Evolutionary conservation across 2,113 vertebrate genomes (phyloP), one percentile per base, ranked within the genome.

Genomic region (Hucho hucho): DNA sequence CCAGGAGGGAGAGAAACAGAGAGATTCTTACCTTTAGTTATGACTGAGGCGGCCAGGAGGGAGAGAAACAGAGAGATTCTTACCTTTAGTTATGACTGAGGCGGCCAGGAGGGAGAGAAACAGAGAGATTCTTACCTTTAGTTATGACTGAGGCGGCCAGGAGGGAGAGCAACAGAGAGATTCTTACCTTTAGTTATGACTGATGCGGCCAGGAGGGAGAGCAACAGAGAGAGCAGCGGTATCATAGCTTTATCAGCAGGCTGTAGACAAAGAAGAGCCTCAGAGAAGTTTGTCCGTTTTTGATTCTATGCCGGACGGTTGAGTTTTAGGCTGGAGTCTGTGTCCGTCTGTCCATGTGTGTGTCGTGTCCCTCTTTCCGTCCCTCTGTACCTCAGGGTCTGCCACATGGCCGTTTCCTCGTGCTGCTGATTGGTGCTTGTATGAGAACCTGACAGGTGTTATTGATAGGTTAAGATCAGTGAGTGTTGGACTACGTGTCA

Each of bases 371-470:
- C 70, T 73, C 65, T n/a, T 53, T 20, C 20, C n/a, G 64, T 70
- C 64, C 74, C 70, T 32, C 24, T 65, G 76, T 53, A 26, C 63
- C 4, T 69, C 28, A 32, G 29, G 4, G 24, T 28, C 16, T 37
- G 29, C 71, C 72, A 72, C 46, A 22, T 46, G 69, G 77, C 76
- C 79, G 2, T 64, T 46, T 79, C 49, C 32, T 28, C 46, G 37
- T 32, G 0, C 22, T 28, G 71, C n/a, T 72, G 86, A 92, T 89
- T 90, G 90, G 90, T 82, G 58, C 74, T 16, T 73, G 78, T 28
- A 28, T 93, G 93, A 80, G 93, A 94, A 91, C 18, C 67, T n/a
- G 26, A 72, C 93, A 93, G 91, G 88, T 94, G 93, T 73, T 81
- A 16, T 26, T 87, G 91, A 89, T 87, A 89, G 79, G 78, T 76